Conservation (phyloP, 2,888 invertebrate species). For the Agrochola circellaris region DNA sequence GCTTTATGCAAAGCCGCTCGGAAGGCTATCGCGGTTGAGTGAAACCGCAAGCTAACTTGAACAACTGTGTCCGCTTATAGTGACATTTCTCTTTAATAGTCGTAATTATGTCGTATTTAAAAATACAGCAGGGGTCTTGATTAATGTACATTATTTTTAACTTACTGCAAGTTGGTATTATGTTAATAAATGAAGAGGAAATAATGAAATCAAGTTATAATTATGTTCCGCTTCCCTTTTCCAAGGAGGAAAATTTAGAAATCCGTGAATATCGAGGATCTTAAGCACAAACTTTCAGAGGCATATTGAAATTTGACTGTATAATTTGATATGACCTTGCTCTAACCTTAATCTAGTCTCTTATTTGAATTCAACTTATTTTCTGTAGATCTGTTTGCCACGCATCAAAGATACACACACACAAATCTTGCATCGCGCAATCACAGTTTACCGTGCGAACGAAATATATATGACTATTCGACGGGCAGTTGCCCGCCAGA, state of each 20-base stretch:
- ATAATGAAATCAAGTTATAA: background rate
- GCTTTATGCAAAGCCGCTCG: constrained; percentile 16
- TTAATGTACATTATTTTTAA: constrained; percentile 1
- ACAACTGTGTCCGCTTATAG: constrained; percentile 1
- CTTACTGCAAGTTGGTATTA: background rate
- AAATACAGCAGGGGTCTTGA: background rate
- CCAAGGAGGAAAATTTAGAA: background rate
- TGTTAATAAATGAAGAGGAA: constrained; percentile 1
- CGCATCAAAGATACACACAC: no score
- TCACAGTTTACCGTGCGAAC: no score
- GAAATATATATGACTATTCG: no score
- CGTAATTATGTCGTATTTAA: constrained; percentile 6
- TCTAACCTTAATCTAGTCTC: no score
- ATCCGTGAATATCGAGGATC: no score
- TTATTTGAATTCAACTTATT: no score
- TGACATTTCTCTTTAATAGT: constrained; percentile 36
- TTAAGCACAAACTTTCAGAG: background rate
- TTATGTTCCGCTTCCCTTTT: background rate
- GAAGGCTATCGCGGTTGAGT: constrained; percentile 24
- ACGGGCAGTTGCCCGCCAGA: no score
- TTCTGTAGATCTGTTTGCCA: no score
- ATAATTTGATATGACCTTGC: background rate
- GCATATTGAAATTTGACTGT: no score
- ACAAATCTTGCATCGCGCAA: no score
- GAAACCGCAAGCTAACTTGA: constrained; percentile 41